phyloP scores from a whole-genome alignment of 2,113 vertebrate species.

The Oreochromis niloticus region DNA sequence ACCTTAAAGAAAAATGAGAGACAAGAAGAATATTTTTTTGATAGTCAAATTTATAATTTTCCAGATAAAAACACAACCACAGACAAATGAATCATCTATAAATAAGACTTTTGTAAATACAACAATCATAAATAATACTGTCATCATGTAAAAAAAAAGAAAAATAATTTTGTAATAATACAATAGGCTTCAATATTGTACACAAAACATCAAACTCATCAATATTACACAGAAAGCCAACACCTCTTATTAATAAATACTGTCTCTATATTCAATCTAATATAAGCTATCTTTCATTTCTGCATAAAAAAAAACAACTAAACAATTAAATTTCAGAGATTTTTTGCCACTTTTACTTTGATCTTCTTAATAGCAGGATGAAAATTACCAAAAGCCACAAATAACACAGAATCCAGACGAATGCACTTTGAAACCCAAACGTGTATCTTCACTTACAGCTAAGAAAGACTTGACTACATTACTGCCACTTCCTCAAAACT shows the following conservation, averaged over 20 bases:
- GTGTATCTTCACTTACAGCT: not conserved
- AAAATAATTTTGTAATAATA: constrained; percentile 1
- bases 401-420: not conserved
- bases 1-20: not conserved
- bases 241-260: constrained; percentile 5
- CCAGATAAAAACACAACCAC: constrained; percentile 13
- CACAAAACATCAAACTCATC: not conserved
- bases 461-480: not conserved
- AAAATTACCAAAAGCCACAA: not conserved
- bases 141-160: constrained; percentile 38
- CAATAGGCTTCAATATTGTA: not conserved
- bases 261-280: not conserved
- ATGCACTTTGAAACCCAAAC: not conserved
- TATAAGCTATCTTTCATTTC: not conserved
- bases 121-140: constrained; percentile 64
- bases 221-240: constrained; percentile 13
- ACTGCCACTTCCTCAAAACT: not conserved
- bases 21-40: not conserved
- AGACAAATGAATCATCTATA: constrained; percentile 18
- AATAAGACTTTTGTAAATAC: constrained; percentile 16
- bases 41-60: not conserved
- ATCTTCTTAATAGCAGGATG: not conserved
- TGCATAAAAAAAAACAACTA: not conserved
- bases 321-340: not conserved
- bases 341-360: not conserved